Percentiles rank a stretch among this genome's conserved stretches.
phyloP scores from a whole-genome alignment of 2,113 vertebrate genomes.

The Mugil cephalus region DNA sequence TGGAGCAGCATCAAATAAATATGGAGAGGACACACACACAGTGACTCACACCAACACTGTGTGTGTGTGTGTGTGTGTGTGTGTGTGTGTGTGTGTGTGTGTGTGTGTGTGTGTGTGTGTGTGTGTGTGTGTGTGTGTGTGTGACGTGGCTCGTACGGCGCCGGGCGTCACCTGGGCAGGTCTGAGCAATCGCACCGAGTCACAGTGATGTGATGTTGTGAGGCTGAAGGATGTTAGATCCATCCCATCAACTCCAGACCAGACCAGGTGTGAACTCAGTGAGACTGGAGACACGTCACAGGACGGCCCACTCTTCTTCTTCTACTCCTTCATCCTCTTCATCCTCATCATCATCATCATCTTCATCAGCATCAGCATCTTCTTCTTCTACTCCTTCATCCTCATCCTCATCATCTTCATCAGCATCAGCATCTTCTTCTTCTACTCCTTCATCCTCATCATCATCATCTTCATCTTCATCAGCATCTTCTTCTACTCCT shows the following conservation, averaged over 20 bases:
- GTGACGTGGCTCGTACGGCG: background rate
- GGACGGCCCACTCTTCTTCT: too few species aligned
- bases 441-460: too few species aligned
- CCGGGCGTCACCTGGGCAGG: conserved; percentile 46
- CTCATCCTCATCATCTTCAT: too few species aligned
- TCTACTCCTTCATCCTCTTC: too few species aligned
- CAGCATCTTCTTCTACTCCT: too few species aligned
- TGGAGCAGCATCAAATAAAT: conserved; percentile 66
- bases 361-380: too few species aligned
- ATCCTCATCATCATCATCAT: too few species aligned
- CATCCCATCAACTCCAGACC: conserved; percentile 1
- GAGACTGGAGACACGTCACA: background rate
- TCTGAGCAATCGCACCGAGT: conserved; percentile 5
- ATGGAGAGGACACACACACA: conserved; percentile 65
- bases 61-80: conserved; percentile 14
- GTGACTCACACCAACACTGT: conserved; percentile 42
- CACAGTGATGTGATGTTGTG: conserved; percentile 17
- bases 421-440: too few species aligned
- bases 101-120: conserved; percentile 5
- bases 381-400: too few species aligned
- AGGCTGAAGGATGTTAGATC: background rate
- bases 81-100: background rate
- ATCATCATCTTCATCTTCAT: too few species aligned
- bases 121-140: background rate
- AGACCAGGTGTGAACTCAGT: background rate